Evolutionary conservation across 2,888 invertebrate species (phyloP).

Genomic region (Agrotis clavis): DNA sequence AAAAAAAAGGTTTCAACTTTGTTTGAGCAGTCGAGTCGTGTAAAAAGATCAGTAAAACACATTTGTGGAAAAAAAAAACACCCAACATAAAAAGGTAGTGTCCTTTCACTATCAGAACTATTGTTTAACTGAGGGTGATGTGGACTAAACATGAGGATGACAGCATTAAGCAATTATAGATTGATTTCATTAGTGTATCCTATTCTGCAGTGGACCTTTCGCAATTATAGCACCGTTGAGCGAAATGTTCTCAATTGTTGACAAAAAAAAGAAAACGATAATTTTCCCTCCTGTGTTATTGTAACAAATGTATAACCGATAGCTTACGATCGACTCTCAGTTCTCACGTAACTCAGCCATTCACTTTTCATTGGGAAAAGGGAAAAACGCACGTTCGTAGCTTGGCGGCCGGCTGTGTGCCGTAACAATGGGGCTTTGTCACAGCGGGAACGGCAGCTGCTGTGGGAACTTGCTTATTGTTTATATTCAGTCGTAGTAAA

Average conservation of each 20-base stretch:
- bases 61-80: too few species aligned
- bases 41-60: too few species aligned
- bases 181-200: too few species aligned
- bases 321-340: slow-evolving; percentile 15
- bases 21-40: too few species aligned
- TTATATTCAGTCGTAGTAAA: slow-evolving; percentile 46
- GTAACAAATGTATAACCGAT: not conserved
- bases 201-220: not conserved
- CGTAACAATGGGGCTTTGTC: slow-evolving; percentile 39
- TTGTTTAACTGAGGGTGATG: too few species aligned
- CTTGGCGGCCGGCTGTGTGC: not conserved
- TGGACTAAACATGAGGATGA: not conserved
- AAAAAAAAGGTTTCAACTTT: too few species aligned
- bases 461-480: slow-evolving; percentile 39
- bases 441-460: slow-evolving; percentile 14
- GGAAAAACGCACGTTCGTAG: not conserved
- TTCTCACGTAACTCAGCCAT: slow-evolving; percentile 32
- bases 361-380: slow-evolving; percentile 47
- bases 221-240: not conserved
- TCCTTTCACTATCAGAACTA: too few species aligned
- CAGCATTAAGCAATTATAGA: not conserved
- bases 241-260: not conserved
- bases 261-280: not conserved
- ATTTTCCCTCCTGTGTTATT: not conserved
- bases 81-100: too few species aligned